phyloP scores from a whole-genome alignment of 2,797 vertebrate genomes.

The Otolemur crassicaudatus region DNA sequence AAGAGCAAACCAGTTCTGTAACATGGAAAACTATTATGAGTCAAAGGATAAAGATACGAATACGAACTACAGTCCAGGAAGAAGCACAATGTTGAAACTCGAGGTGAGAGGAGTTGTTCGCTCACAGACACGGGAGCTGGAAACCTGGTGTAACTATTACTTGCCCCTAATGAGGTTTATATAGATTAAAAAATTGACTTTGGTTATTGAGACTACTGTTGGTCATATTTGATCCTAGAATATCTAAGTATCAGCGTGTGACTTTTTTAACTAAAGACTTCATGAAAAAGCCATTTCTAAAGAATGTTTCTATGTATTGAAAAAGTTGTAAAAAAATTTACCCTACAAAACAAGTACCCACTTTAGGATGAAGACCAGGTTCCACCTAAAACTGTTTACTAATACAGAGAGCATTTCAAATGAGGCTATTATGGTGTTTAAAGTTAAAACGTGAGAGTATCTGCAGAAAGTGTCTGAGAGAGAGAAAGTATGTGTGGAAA shows the following conservation, averaged over 20 bases:
- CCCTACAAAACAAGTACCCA: constrained; percentile 59
- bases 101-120: constrained; percentile 69
- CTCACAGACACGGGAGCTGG: constrained; percentile 57
- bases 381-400: constrained; percentile 69
- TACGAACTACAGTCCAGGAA: constrained; percentile 79
- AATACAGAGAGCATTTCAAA: constrained; percentile 66
- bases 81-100: constrained; percentile 74
- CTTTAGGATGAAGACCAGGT: constrained; percentile 68
- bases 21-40: constrained; percentile 62
- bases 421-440: constrained; percentile 61
- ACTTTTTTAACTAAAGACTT: background rate
- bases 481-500: background rate
- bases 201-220: background rate
- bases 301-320: constrained; percentile 69
- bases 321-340: constrained; percentile 28
- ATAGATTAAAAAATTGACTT: background rate
- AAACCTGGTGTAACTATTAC: constrained; percentile 40
- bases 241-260: background rate
- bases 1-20: constrained; percentile 77
- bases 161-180: constrained; percentile 34
- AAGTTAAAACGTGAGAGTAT: constrained; percentile 69
- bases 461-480: constrained; percentile 71
- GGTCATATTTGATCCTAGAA: background rate
- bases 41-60: constrained; percentile 82
- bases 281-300: background rate